Conservation (phyloP, 2,888 invertebrate genomes). For the Dromius quadrimaculatus region DNA sequence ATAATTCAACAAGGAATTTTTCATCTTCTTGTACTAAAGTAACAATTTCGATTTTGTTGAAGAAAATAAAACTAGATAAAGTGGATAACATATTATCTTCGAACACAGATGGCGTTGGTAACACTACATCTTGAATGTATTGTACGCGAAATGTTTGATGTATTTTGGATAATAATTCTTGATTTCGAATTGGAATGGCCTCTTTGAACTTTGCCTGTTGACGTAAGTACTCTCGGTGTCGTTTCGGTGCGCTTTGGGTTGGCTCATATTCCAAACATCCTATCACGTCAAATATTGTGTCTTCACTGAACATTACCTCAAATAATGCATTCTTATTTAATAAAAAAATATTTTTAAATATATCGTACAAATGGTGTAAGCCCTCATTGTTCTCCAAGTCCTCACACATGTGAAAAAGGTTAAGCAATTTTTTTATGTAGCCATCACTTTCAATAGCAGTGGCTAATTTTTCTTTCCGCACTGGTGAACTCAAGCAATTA, state of each 20-base stretch:
- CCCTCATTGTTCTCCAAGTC: constrained; percentile 96
- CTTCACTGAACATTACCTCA: constrained; percentile 97
- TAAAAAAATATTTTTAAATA: constrained; percentile 98
- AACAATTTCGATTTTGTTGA: constrained; percentile 99
- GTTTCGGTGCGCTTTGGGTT: constrained; percentile 83
- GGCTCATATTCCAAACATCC: constrained; percentile 99
- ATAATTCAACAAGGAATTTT: constrained; percentile 94
- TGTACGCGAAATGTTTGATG: constrained; percentile 99
- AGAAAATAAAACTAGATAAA: constrained; percentile 98
- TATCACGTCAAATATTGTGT: constrained; percentile 96
- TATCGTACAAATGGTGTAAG: constrained; percentile 95
- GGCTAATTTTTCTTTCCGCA: constrained; percentile 94
- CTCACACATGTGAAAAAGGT: constrained; percentile 97
- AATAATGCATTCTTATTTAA: constrained; percentile 97
- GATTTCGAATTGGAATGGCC: constrained; percentile 95
- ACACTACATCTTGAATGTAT: constrained; percentile 98
- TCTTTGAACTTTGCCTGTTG: constrained; percentile 92
- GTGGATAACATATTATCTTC: constrained; percentile 99
- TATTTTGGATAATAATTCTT: constrained; percentile 95
- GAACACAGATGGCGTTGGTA: constrained; percentile 98
- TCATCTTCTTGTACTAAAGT: constrained; percentile 98
- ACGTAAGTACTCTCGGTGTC: constrained; percentile 95
- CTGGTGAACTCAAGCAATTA: constrained; percentile 88
- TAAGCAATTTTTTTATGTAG: constrained; percentile 94
- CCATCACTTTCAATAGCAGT: constrained; percentile 93